These are phyloP conservation scores for Dreissena polymorpha DNA, from an alignment of 1,140 invertebrate species.

Conservation along the genomic window DNA sequence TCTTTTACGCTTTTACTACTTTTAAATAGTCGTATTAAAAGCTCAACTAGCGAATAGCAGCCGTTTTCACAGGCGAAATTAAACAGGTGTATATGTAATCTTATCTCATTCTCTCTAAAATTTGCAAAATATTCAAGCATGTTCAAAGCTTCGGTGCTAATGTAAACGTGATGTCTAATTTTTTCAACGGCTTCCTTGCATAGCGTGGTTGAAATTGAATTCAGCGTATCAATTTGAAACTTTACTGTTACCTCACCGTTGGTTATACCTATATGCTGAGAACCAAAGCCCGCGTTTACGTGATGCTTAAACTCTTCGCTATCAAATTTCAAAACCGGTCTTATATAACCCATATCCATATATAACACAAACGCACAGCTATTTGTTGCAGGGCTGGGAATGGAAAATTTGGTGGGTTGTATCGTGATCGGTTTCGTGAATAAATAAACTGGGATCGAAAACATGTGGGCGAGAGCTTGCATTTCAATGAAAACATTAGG, in stretches of 20 bases:
- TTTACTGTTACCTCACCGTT: background rate
- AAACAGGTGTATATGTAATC: too few species aligned
- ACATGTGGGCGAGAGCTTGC: background rate
- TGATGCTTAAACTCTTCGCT: background rate
- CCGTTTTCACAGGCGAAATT: too few species aligned
- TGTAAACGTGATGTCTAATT: too few species aligned
- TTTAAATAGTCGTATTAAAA: too few species aligned
- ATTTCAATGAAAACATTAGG: conserved; percentile 1
- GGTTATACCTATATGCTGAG: background rate
- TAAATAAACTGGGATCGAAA: background rate
- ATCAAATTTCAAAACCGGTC: conserved; percentile 12
- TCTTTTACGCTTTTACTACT: too few species aligned
- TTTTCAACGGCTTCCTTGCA: background rate
- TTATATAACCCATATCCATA: background rate
- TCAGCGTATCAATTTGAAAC: background rate
- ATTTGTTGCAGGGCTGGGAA: background rate
- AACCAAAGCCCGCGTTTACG: background rate
- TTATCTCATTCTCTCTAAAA: too few species aligned
- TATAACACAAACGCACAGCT: background rate
- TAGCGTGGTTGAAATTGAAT: background rate
- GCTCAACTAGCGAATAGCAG: too few species aligned
- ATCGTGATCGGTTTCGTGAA: background rate
- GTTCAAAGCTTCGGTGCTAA: too few species aligned
- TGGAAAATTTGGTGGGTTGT: background rate
- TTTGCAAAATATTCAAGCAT: too few species aligned